Conservation (phyloP, 2,888 invertebrate genomes). For the Hipparchia sbordonii region DNA sequence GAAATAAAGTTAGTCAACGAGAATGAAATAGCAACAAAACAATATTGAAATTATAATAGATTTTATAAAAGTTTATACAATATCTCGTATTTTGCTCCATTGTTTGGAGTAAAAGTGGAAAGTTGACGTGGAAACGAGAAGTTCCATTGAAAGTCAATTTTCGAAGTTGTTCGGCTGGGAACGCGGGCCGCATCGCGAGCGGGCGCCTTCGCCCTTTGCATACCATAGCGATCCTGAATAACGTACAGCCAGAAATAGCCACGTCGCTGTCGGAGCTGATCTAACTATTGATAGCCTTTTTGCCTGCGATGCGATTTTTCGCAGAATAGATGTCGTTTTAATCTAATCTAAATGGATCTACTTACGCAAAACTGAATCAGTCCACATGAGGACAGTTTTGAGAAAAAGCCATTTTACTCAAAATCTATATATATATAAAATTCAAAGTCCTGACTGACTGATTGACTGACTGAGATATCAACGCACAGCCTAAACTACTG, state of each 20-base stretch:
- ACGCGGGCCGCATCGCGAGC: constrained; percentile 56
- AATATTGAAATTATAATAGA: constrained; percentile 42
- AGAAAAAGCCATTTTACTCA: too few relatives aligned
- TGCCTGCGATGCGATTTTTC: constrained; percentile 18
- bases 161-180: constrained; percentile 62
- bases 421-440: too few relatives aligned
- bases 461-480: too few relatives aligned
- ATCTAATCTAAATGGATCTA: too few relatives aligned
- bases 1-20: constrained; percentile 32
- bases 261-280: constrained; percentile 31
- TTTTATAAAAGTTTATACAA: constrained; percentile 43
- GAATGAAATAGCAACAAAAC: constrained; percentile 38
- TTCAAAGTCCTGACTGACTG: too few relatives aligned
- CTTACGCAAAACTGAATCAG: too few relatives aligned
- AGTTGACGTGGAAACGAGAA: constrained; percentile 61
- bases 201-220: constrained; percentile 55
- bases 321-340: not conserved
- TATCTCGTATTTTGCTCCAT: constrained; percentile 42
- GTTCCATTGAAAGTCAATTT: constrained; percentile 76
- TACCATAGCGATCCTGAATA: constrained; percentile 52
- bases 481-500: too few relatives aligned
- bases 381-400: too few relatives aligned
- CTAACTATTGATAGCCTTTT: constrained; percentile 38
- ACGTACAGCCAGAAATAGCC: constrained; percentile 38
- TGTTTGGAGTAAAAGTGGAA: constrained; percentile 62